These are phyloP conservation scores for Carassius auratus DNA, from an alignment of 2,113 vertebrate genomes.

Conservation along the genomic window DNA sequence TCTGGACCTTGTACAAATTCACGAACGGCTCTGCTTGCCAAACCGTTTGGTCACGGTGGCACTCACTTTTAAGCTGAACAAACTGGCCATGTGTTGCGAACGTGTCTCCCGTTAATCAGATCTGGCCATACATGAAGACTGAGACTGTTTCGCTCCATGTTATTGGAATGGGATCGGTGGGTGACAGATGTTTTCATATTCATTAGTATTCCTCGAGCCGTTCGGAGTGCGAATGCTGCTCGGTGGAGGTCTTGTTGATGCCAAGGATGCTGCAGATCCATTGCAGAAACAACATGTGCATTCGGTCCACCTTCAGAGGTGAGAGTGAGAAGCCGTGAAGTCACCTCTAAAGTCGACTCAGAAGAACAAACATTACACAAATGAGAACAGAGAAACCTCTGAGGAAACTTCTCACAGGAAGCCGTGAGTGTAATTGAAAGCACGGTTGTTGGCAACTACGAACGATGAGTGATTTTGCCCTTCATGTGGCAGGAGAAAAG, in stretches of 20 bases:
- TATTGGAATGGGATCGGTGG: constrained; percentile 67
- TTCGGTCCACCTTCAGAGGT: constrained; percentile 38
- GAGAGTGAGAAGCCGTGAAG: constrained; percentile 8
- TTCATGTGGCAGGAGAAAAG: background rate
- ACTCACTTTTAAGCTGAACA: constrained; percentile 62
- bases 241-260: constrained; percentile 72
- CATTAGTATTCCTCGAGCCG: constrained; percentile 75
- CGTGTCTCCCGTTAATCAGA: constrained; percentile 70
- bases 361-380: constrained; percentile 24
- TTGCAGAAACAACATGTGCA: constrained; percentile 46
- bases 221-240: constrained; percentile 64
- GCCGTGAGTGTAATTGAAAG: constrained; percentile 2
- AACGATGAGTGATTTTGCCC: constrained; percentile 9
- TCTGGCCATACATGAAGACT: constrained; percentile 69
- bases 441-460: background rate
- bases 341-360: constrained; percentile 51
- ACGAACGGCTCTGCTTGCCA: constrained; percentile 35
- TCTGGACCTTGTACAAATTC: constrained; percentile 2
- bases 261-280: constrained; percentile 67
- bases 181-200: constrained; percentile 77
- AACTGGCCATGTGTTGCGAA: constrained; percentile 66
- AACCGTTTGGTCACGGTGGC: constrained; percentile 63
- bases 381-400: background rate
- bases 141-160: constrained; percentile 62
- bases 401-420: background rate